Conservation (phyloP, 2,888 invertebrate genomes). For the Pseudolycoriella hygida region DNA sequence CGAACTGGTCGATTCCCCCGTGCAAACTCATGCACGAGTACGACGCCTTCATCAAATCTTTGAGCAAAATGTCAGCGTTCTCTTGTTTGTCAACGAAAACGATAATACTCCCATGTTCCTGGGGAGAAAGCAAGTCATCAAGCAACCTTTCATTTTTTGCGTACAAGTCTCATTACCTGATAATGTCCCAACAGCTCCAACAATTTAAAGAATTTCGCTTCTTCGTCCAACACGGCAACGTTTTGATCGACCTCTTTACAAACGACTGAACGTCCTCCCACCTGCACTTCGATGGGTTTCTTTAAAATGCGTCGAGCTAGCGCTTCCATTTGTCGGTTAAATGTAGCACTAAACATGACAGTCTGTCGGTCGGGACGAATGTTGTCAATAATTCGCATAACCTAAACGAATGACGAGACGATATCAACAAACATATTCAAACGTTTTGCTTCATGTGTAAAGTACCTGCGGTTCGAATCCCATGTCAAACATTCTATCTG, state of each 20-base stretch:
- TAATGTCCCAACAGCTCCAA: slow-evolving; percentile 92
- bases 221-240: slow-evolving; percentile 84
- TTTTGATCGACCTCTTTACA: slow-evolving; percentile 96
- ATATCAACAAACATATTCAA: background rate
- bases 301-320: slow-evolving; percentile 82
- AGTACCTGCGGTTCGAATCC: slow-evolving; percentile 61
- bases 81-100: slow-evolving; percentile 99
- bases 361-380: slow-evolving; percentile 93
- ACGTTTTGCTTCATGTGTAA: background rate
- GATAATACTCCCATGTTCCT: slow-evolving; percentile 76
- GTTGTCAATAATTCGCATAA: slow-evolving; percentile 95
- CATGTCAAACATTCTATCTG: slow-evolving; percentile 99
- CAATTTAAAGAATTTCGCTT: slow-evolving; percentile 93
- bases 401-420: slow-evolving; percentile 30
- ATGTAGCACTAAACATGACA: slow-evolving; percentile 98
- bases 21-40: slow-evolving; percentile 95
- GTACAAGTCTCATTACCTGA: slow-evolving; percentile 29
- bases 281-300: slow-evolving; percentile 93
- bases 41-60: slow-evolving; percentile 89
- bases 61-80: slow-evolving; percentile 80
- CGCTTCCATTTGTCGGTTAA: slow-evolving; percentile 98
- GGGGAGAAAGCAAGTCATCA: background rate
- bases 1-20: slow-evolving; percentile 98
- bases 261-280: slow-evolving; percentile 90
- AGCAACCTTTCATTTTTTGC: background rate